Evolutionary conservation across 2,113 vertebrate species (phyloP), one percentile per base, ranked within the genome.

Genomic region (Alethe castanea): DNA sequence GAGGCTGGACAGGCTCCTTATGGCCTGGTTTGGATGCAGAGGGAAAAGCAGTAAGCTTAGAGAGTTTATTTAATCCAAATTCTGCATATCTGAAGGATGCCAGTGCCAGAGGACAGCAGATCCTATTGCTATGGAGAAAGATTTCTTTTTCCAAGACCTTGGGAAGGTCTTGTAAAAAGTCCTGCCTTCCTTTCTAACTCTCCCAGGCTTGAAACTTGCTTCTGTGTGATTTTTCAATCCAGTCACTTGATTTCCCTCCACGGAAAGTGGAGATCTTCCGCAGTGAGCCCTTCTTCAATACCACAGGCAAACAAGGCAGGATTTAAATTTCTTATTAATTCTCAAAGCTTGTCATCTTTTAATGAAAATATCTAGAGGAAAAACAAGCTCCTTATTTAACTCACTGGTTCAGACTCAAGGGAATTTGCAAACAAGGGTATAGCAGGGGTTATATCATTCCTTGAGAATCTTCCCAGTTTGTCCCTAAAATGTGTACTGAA

Each of bases 241-340:
- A 8, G 6, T 36, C 45, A 23, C 28, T 65, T 66, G 48, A 56
- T 50, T 72, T 80, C 26, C 16, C 17, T 64, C 33, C 44, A 3
- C 22, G 38, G 25, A 33, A 72, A 73, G 56, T 11, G 17, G 19
- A 50, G 53, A 38, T 76, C 28, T 35, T 38, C 24, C 8, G 38
- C 36, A 31, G 25, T 0, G 3, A 74, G 18, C 9, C 38, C 52
- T 88, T 66, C 57, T 65, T 73, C 38, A 33, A n/a, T 22, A 29
- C 10, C 8, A 5, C 0, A 0, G 61, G 33, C 44, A 61, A 84
- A 31, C 29, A 50, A 66, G 24, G 7, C 31, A 5, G 33, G 9
- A 28, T 66, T 85, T 54, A 11, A 22, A 24, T 48, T 38, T 59
- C 35, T 50, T 50, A 15, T 29, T 29, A 16, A 19, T 33, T 17